These are phyloP conservation scores for Megamerina dolium DNA, from an alignment of 2,888 invertebrate species.

Conservation along the genomic window DNA sequence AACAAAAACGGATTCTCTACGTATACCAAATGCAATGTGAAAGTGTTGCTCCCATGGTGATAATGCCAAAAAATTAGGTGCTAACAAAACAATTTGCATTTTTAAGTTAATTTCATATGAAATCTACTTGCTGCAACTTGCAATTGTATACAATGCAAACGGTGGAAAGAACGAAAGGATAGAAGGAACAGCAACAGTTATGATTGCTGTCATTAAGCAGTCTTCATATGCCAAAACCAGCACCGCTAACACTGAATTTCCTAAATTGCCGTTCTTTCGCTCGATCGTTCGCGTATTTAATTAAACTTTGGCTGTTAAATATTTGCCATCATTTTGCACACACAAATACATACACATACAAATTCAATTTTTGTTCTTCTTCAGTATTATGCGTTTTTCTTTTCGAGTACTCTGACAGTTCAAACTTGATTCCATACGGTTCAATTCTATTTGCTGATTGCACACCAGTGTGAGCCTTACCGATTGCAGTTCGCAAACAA, in stretches of 20 bases:
- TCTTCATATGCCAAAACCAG: constrained; percentile 25
- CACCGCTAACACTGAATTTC: no score
- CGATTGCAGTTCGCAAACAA: no score
- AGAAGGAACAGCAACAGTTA: constrained; percentile 17
- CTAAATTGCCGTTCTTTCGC: no score
- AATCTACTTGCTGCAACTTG: no score
- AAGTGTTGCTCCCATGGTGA: background rate
- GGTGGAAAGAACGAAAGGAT: constrained; percentile 4
- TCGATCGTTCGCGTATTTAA: constrained; percentile 31
- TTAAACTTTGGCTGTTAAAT: constrained; percentile 46
- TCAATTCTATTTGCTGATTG: constrained; percentile 31
- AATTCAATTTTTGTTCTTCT: background rate
- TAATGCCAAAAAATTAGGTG: constrained; percentile 38
- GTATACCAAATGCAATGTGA: no score
- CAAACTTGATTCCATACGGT: no score
- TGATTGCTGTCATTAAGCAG: constrained; percentile 9
- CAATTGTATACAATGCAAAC: background rate
- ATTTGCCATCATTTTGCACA: background rate
- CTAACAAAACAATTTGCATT: constrained; percentile 48
- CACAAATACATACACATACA: no score
- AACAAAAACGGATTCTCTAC: no score
- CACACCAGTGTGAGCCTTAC: no score
- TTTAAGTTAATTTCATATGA: constrained; percentile 41
- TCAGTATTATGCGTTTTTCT: no score
- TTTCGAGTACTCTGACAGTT: no score